Conservation (phyloP, 2,797 vertebrate species). For the Sebastolobus alascanus region DNA sequence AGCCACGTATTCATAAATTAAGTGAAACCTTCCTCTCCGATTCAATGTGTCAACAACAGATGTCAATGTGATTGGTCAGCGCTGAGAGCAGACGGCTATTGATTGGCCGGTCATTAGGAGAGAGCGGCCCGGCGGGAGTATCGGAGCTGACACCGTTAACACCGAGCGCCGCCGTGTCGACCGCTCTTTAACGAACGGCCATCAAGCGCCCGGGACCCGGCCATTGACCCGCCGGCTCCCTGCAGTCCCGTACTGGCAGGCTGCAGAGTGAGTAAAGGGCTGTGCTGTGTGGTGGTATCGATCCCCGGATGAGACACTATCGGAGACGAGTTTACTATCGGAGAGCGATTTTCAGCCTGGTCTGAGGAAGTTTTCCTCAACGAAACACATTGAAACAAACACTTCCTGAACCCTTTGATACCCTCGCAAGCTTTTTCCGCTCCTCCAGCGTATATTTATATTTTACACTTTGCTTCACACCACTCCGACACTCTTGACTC, state of each 20-base stretch:
- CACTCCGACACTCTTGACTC: conserved; percentile 9
- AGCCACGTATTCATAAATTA: background rate
- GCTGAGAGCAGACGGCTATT: conserved; percentile 73
- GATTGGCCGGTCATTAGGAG: conserved; percentile 82
- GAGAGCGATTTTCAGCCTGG: conserved; percentile 28
- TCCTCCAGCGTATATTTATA: conserved; percentile 19
- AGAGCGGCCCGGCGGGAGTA: conserved; percentile 71
- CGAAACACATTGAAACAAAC: background rate
- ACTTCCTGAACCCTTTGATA: background rate
- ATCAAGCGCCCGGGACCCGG: conserved; percentile 66
- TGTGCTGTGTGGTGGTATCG: conserved; percentile 59
- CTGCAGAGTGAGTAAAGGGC: conserved; percentile 62
- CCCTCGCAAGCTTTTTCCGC: background rate
- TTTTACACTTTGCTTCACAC: conserved; percentile 35
- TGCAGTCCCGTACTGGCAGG: conserved; percentile 61
- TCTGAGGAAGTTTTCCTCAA: background rate
- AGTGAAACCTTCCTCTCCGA: conserved; percentile 20
- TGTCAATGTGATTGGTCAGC: conserved; percentile 71
- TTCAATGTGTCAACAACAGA: conserved; percentile 62
- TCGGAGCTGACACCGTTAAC: conserved; percentile 76
- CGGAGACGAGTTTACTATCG: conserved; percentile 42
- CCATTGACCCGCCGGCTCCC: conserved; percentile 75
- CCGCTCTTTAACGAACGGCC: conserved; percentile 78
- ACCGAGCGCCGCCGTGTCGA: conserved; percentile 61
- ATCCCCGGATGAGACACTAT: conserved; percentile 58